Base-by-base conservation (phyloP, 2,888 invertebrate genomes). In the Ecdyonurus torrentis region DNA sequence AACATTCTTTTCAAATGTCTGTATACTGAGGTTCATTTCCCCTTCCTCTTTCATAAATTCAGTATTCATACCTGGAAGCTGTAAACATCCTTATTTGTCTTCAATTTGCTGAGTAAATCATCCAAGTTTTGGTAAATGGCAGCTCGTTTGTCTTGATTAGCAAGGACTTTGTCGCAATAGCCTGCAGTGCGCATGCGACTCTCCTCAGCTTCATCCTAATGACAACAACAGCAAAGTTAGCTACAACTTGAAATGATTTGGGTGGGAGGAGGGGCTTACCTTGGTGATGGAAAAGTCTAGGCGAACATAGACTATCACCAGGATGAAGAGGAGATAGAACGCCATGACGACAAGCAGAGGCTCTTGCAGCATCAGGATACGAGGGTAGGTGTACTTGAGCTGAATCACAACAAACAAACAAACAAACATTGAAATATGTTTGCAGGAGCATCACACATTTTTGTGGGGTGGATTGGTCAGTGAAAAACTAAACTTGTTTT, bases 301-400 rank as follows among this genome's bases (percentile, higher is more conserved):
- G 69, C 98, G 83, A 66, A 96, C 91, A 77, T 94, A 95, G 70
- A 97, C 79, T 73, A 99, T 95, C 63, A 97, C 92, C 70, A 88
- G 78, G 63, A 95, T 72, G 78, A 99, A 99, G 67, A 99, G 78
- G 52, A 90, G 76, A 74, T 91, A 94, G 68, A 99, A 83, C 69
- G 94, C 95, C 24, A 84, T 80, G 65, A 93, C 87, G 25, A 97
- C 87, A 61, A 98, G 77, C 52, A 97, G 73, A 0, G 99, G 99
- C 74, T 99, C 98, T 72, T 93, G 91, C 55, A 98, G 78, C 84
- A 99, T 85, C 25, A 91, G 78, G 58, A 88, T 74, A 68, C 88
- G 84, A 37, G 91, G 86, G 82, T 93, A 97, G 68, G 84, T 86
- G 75, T 97, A 98, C 66, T 86, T 84, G 55, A 96, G 77, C 78